Evolutionary conservation across 2,113 vertebrate species (phyloP), one percentile per base, ranked within the genome.

Genomic region (Archocentrus centrarchus): DNA sequence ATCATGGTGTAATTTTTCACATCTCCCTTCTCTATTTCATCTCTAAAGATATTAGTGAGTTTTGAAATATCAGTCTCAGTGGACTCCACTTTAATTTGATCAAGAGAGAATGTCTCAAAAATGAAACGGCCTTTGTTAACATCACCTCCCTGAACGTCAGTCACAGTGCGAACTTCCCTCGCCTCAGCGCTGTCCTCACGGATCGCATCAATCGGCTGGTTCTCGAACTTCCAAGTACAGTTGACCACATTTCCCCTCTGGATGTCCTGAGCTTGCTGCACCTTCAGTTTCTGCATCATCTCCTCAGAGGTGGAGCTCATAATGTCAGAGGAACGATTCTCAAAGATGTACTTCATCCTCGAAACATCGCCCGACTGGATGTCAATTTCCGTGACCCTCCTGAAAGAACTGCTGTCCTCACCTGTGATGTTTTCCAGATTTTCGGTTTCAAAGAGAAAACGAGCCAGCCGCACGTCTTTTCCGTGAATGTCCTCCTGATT

Each of bases 1-100:
- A 98, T 96, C 97, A 98, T 97, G 55, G 95, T 97, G 88, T 98
- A 98, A 85, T 96, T 98, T 92, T 97, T 97, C 18, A 98, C 97
- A 15, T 98, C 94, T 59, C 97, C 97, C 37, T 93, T 97, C 59
- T 96, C 95, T 37, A 92, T 92, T 62, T 97, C 96, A 24, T 96
- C 94, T 80, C 95, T 85, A 50, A 91, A 93, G 57, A 94, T 92
- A 66, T 92, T 95, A 58, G 95, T 92, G 55, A 96, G 83, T 61
- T 94, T 95, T 17, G 91, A 94, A 35, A 91, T 92, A 32, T 95
- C 90, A 3, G 79, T 91, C 64, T 92, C 92, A 1, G 94, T 87
- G 9, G 94, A 95, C 53, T 97, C 95, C 41, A 97, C 95, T 90
- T 97, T 97, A 90, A 98, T 97, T 87, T 97, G 90, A 92, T 98